Evolutionary conservation across 2,797 vertebrate genomes (phyloP).

Genomic region (Gallinago solitaria): DNA sequence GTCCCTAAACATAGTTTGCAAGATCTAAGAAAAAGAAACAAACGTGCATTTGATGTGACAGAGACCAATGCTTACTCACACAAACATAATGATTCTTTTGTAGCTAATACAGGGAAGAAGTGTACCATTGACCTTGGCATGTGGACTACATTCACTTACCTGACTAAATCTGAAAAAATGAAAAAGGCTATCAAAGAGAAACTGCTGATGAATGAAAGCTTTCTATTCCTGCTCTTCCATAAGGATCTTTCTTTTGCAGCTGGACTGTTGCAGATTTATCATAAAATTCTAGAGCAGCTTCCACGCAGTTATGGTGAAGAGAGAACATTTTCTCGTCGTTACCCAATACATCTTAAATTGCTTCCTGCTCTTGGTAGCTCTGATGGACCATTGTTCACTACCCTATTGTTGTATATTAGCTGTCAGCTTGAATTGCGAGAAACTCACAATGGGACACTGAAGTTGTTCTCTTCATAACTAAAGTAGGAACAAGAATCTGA

Average conservation of each 20-base stretch:
- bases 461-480: conserved; percentile 34
- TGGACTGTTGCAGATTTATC: conserved; percentile 65
- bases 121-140: neutral
- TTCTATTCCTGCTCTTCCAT: conserved; percentile 50
- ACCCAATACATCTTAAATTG: conserved; percentile 57
- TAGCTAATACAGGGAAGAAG: neutral
- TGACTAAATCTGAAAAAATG: neutral
- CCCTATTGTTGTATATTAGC: conserved; percentile 24
- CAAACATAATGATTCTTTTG: neutral
- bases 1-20: neutral
- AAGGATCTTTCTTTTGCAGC: conserved; percentile 63
- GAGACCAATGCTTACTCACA: neutral
- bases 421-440: neutral
- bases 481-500: conserved; percentile 34
- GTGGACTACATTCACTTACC: neutral
- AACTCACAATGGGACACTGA: conserved; percentile 47
- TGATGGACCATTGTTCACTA: conserved; percentile 64
- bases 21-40: neutral
- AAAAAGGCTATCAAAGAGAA: conserved; percentile 6
- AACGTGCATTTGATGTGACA: neutral
- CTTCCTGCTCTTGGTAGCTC: conserved; percentile 56
- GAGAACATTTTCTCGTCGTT: conserved; percentile 64
- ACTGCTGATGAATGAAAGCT: conserved; percentile 30
- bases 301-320: conserved; percentile 40
- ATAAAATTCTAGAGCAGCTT: conserved; percentile 56